Percentiles rank a stretch among this genome's conserved stretches.
These are phyloP conservation scores for Heliconius himera DNA, from an alignment of 1,140 invertebrate genomes.

Conservation along the genomic window DNA sequence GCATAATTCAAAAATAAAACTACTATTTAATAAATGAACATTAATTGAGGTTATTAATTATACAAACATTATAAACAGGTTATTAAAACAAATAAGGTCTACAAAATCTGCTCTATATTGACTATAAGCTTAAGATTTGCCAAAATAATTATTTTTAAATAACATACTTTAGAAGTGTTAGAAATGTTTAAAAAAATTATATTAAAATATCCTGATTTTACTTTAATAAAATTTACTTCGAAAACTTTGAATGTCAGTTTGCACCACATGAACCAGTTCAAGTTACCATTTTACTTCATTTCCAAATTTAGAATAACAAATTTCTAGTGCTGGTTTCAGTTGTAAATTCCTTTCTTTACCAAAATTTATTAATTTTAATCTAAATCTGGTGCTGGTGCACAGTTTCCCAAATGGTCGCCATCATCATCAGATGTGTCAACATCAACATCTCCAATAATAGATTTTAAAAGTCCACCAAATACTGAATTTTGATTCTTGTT, in stretches of 20 bases:
- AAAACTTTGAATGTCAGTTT: slow-evolving; percentile 11
- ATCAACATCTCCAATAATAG: slow-evolving; percentile 72
- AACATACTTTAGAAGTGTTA: background rate
- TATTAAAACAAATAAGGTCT: slow-evolving; percentile 21
- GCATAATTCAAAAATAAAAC: slow-evolving; percentile 12
- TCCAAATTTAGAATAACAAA: background rate
- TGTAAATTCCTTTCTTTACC: background rate
- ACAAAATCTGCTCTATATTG: slow-evolving; percentile 24
- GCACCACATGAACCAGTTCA: slow-evolving; percentile 15
- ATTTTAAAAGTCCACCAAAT: slow-evolving; percentile 69
- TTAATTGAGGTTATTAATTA: slow-evolving; percentile 21
- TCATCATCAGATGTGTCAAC: slow-evolving; percentile 74
- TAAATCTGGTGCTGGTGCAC: slow-evolving; percentile 61
- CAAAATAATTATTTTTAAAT: slow-evolving; percentile 18
- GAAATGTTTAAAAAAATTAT: slow-evolving; percentile 1
- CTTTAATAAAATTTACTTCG: slow-evolving; percentile 16
- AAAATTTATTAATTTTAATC: slow-evolving; percentile 51
- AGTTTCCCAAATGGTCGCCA: slow-evolving; percentile 46
- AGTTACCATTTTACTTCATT: background rate
- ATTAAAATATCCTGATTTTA: slow-evolving; percentile 14
- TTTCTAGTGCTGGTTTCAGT: background rate
- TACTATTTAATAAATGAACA: slow-evolving; percentile 33
- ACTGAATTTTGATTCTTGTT: slow-evolving; percentile 59
- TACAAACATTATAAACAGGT: slow-evolving; percentile 31
- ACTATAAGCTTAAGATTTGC: slow-evolving; percentile 18